phyloP scores from a whole-genome alignment of 2,888 invertebrate genomes.

The Crioceris asparagi region DNA sequence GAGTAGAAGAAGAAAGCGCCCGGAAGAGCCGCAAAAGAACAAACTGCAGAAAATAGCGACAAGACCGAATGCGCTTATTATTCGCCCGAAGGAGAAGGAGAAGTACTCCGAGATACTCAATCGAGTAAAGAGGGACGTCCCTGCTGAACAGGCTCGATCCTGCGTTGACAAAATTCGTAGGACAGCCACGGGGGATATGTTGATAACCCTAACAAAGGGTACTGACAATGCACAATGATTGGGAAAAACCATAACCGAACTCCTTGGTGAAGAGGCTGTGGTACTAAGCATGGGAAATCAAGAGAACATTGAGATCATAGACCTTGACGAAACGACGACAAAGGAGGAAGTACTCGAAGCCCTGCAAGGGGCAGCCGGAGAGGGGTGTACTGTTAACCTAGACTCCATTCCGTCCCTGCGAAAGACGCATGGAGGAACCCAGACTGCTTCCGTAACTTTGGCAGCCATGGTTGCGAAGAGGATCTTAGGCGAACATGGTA shows the following conservation, averaged over 20 bases:
- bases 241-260: slow-evolving; percentile 1
- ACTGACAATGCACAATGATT: neutral
- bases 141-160: slow-evolving; percentile 2
- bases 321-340: too few relatives aligned
- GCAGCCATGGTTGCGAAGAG: neutral
- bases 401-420: too few relatives aligned
- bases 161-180: slow-evolving; percentile 1
- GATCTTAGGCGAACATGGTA: neutral
- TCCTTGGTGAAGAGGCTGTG: too few relatives aligned
- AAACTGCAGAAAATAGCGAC: neutral
- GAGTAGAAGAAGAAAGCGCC: neutral
- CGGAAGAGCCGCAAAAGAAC: neutral
- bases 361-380: too few relatives aligned
- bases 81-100: slow-evolving; percentile 1
- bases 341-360: too few relatives aligned
- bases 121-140: slow-evolving; percentile 2
- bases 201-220: slow-evolving; percentile 1
- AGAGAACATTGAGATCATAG: too few relatives aligned
- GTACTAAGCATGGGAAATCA: too few relatives aligned
- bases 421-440: too few relatives aligned
- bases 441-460: too few relatives aligned
- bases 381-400: too few relatives aligned
- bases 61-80: neutral
- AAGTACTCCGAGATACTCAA: too few relatives aligned
- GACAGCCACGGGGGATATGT: too few relatives aligned